Percentiles rank a stretch among this genome's conserved stretches.
Conservation (phyloP, 2,888 invertebrate genomes). For the Drosophila bunnanda region DNA sequence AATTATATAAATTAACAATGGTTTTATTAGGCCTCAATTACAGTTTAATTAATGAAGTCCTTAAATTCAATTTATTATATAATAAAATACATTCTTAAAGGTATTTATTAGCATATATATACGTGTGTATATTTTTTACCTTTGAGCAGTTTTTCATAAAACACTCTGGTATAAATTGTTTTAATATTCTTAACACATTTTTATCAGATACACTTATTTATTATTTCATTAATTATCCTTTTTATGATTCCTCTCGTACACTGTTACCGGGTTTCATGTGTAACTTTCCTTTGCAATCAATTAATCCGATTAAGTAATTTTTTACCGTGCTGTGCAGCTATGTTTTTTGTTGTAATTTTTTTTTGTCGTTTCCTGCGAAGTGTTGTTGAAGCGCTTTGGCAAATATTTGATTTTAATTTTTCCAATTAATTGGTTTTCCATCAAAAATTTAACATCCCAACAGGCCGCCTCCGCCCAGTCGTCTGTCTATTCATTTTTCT, state of each 20-base stretch:
- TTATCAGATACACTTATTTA: neutral
- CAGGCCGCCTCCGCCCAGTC: constrained; percentile 30
- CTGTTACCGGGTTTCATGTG: neutral
- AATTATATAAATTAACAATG: neutral
- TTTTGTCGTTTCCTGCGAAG: constrained; percentile 38
- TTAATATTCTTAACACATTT: neutral
- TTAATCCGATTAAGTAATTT: neutral
- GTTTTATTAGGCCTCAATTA: neutral
- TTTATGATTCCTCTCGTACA: neutral
- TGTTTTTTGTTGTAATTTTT: constrained; percentile 12
- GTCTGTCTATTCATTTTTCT: constrained; percentile 1
- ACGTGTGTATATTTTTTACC: neutral
- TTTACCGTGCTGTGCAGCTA: neutral
- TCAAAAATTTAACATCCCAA: constrained; percentile 70
- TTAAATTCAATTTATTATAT: neutral
- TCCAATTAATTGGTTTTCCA: constrained; percentile 79
- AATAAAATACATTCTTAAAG: neutral
- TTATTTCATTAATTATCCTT: too few species aligned
- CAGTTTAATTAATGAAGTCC: neutral
- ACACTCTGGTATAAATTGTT: neutral
- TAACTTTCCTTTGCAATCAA: neutral
- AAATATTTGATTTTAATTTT: constrained; percentile 79
- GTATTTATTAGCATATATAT: neutral
- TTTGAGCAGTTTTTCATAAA: accelerated
- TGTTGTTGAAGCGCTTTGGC: constrained; percentile 78